phyloP scores from a whole-genome alignment of 2,113 vertebrate genomes.

The Dicentrarchus labrax region DNA sequence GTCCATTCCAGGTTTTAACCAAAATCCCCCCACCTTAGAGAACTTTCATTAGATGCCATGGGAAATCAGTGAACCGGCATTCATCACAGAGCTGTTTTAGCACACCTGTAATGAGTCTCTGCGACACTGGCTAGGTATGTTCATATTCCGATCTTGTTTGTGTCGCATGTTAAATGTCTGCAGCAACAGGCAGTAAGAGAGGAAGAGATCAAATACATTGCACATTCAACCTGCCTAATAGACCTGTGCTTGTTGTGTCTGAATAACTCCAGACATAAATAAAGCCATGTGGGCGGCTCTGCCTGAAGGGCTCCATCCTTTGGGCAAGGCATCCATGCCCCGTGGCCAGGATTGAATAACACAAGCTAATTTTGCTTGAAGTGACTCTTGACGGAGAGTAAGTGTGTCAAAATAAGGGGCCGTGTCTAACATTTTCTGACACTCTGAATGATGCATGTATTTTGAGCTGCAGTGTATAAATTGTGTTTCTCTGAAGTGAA shows the following conservation, averaged over 20 bases:
- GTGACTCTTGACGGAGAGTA: not conserved
- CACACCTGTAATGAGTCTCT: not conserved
- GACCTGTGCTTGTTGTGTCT: constrained; percentile 27
- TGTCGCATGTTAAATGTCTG: constrained; percentile 11
- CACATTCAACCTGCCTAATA: constrained; percentile 8
- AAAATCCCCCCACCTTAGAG: constrained; percentile 1
- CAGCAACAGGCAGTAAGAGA: not conserved
- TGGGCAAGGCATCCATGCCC: constrained; percentile 44
- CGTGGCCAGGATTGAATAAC: constrained; percentile 35
- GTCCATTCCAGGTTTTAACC: constrained; percentile 30
- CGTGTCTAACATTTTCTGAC: constrained; percentile 31
- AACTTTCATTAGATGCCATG: constrained; percentile 33
- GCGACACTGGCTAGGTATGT: not conserved
- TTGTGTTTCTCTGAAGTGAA: not conserved
- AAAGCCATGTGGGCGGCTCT: constrained; percentile 35
- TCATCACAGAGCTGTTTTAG: not conserved
- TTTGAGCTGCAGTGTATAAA: constrained; percentile 6
- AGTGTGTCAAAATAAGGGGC: constrained; percentile 25
- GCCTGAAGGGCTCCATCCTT: constrained; percentile 22
- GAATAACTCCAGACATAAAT: constrained; percentile 48
- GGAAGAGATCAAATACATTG: constrained; percentile 6
- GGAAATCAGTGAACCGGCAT: constrained; percentile 31
- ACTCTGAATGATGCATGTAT: constrained; percentile 11
- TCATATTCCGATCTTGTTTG: constrained; percentile 15
- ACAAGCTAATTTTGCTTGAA: constrained; percentile 27